Evolutionary conservation across 2,797 vertebrate genomes (phyloP), one percentile per base, ranked within the genome.

Genomic region (Sylvilagus floridanus): DNA sequence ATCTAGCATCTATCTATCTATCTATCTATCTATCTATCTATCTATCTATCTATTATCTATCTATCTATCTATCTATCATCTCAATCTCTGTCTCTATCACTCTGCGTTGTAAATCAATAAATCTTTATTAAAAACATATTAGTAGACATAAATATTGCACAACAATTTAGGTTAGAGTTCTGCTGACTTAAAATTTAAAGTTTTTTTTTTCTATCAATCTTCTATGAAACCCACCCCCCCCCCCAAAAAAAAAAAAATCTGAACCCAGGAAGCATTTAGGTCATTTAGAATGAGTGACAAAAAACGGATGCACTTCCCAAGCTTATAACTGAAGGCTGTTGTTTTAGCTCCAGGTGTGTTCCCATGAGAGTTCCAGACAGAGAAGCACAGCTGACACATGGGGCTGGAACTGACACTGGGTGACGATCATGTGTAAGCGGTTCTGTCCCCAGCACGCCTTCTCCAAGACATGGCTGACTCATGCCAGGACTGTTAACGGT

Each of bases 301-400:
- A 8, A 22, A 37, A 75, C n/a, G 32, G 3, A 13, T 13, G 30
- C 26, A 7, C 5, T 21, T 17, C 6, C 6, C 3, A 32, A 63
- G 60, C 13, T 30, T 19, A 35, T 2, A 19, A 10, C 21, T 30
- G 5, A 26, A 4, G 12, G n/a, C 1, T 1, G 12, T 21, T 28
- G 32, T 16, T 47, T 75, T 52, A 28, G 68, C 24, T 35, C 9
- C 14, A 4, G n/a, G 42, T 19, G 3, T 42, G 52, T 37, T 66
- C 50, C 11, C n/a, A 7, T 5, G 47, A 66, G 2, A 19, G 5
- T 30, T 5, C 8, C 1, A 1, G 4, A 8, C n/a, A 12, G 3
- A 17, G 89, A 42, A 7, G 11, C 8, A 16, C 5, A 7, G 35
- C 14, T 22, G 8, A 26, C 5, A 0, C 0, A 9, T 12, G 35